Evolutionary conservation across 1,140 invertebrate species (phyloP), one percentile per base, ranked within the genome.

Genomic region (Mya arenaria): DNA sequence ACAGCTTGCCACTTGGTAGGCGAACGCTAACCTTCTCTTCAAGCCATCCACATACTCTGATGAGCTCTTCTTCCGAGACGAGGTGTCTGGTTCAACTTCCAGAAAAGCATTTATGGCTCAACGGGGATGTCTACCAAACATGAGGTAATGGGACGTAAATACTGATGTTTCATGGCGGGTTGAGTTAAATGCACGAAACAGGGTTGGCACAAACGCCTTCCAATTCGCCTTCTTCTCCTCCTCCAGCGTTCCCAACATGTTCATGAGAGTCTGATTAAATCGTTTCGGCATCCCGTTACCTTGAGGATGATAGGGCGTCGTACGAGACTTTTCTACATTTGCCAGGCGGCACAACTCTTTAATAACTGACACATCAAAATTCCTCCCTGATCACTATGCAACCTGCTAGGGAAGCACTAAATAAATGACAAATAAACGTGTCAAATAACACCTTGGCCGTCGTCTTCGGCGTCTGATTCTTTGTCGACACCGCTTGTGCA

Each of bases 121-220:
- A 10, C 77, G 66, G 15, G 66, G 79, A 17, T 82, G 58, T 68
- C 83, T 37, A 0, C 83, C 79, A 82, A 84, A 86, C 73, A 82
- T 73, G 13, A 86, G 34, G 23, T 69, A 79, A 55, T 72, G 56
- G 2, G 85, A 69, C 25, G 52, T 82, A 55, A 56, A 79, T 17
- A 58, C 62, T 3, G 58, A 78, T 17, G 65, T 36, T 8, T 78
- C 78, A 73, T 82, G 58, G 34, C 36, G 32, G 10, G 77, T 86
- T 8, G 55, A 60, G 32, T 84, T 86, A 55, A 77, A 86, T 0
- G 77, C 65, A 75, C 77, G 78, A 1, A 86, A 77, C 23, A 86
- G 19, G 19, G 85, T 30, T 4, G 74, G 32, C 4, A 86, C 28
- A 58, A 62, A 39, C 34, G 30, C 41, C 37, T 80, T 85, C 86